phyloP scores from a whole-genome alignment of 2,888 invertebrate genomes.

The Lomographa bimaculata region DNA sequence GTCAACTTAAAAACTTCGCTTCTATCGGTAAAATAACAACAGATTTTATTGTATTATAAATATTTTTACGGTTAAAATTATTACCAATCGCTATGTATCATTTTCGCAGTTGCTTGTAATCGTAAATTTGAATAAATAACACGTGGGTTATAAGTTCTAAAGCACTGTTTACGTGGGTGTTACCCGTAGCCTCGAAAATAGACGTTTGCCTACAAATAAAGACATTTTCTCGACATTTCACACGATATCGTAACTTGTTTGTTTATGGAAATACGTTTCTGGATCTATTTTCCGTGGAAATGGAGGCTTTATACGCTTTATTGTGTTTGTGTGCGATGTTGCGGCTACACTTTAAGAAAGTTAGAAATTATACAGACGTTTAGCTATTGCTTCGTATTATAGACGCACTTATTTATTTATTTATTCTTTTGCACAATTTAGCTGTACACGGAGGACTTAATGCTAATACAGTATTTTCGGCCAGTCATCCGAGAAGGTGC shows the following conservation, averaged over 20 bases:
- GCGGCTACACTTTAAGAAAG: slow-evolving; percentile 21
- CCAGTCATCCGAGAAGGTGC: too few species aligned
- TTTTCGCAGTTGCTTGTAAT: slow-evolving; percentile 36
- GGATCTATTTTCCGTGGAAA: slow-evolving; percentile 40
- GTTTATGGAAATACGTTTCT: slow-evolving; percentile 52
- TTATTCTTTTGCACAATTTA: too few species aligned
- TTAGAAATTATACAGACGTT: neutral
- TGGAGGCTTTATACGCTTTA: slow-evolving; percentile 41
- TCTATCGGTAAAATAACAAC: too few species aligned
- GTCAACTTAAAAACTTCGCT: too few species aligned
- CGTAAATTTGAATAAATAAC: slow-evolving; percentile 36
- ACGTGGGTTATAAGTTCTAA: slow-evolving; percentile 36
- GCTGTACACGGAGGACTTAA: too few species aligned
- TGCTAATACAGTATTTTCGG: too few species aligned
- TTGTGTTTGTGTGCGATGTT: slow-evolving; percentile 44
- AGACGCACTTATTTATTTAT: too few species aligned
- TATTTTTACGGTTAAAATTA: slow-evolving; percentile 24
- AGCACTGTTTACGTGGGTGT: slow-evolving; percentile 55
- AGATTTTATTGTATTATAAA: too few species aligned
- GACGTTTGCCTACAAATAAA: slow-evolving; percentile 61
- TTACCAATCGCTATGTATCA: slow-evolving; percentile 32
- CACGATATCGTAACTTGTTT: slow-evolving; percentile 58
- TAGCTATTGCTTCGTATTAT: too few species aligned
- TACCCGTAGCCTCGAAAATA: slow-evolving; percentile 47
- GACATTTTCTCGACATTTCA: slow-evolving; percentile 63